These are phyloP conservation scores for Thermophis baileyi DNA, from an alignment of 2,113 vertebrate species.

Conservation along the genomic window DNA sequence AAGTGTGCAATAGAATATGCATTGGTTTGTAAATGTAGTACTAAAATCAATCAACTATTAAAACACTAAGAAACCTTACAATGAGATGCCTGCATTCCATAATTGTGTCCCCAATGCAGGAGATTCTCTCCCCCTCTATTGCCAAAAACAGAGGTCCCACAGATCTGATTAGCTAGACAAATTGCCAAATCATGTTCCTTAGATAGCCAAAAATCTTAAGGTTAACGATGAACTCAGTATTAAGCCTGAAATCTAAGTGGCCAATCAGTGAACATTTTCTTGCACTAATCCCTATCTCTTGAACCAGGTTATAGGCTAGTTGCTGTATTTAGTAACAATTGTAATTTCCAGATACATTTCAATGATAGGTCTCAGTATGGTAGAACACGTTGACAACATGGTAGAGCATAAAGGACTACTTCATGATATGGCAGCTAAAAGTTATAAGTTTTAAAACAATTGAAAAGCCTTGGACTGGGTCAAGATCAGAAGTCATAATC, in stretches of 20 bases:
- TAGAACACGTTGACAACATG: slow-evolving; percentile 32
- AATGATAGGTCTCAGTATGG: slow-evolving; percentile 38
- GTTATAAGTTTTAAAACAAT: too few relatives aligned
- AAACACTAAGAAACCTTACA: too few relatives aligned
- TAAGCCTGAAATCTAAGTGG: background rate
- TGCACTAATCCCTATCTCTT: background rate
- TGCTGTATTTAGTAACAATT: background rate
- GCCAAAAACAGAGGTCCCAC: too few relatives aligned
- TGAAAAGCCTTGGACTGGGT: background rate
- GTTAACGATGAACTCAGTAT: background rate
- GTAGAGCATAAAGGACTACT: slow-evolving; percentile 13
- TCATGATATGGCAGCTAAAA: too few relatives aligned
- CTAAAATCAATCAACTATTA: background rate
- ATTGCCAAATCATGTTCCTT: background rate
- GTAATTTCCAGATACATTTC: background rate
- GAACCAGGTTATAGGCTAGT: background rate
- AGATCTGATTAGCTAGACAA: background rate
- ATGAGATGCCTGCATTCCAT: too few relatives aligned
- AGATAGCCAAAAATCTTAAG: background rate
- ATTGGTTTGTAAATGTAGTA: background rate
- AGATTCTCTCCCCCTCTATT: too few relatives aligned
- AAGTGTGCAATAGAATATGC: background rate
- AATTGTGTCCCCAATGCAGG: too few relatives aligned
- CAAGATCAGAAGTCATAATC: background rate
- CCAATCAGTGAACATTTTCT: background rate